Evolutionary conservation across 2,113 vertebrate species (phyloP).

Genomic region (Dasyurus viverrinus): DNA sequence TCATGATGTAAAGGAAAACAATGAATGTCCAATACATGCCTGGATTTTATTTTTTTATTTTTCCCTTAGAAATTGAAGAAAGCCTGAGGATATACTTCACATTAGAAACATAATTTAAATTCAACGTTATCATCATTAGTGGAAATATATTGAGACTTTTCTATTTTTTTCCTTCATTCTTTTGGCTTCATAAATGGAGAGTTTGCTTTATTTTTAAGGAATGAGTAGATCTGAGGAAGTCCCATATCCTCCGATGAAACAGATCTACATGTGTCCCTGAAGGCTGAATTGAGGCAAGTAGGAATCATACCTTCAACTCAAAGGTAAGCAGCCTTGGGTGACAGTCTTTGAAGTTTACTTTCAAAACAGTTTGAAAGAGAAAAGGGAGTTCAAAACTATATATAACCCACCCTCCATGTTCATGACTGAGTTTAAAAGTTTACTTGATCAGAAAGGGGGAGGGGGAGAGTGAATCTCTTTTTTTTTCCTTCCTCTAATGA

Average conservation of each 20-base stretch:
- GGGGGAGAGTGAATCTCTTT: neutral
- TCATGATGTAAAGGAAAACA: neutral
- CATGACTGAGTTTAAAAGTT: slow-evolving; percentile 76
- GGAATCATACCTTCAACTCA: slow-evolving; percentile 73
- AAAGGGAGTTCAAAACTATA: slow-evolving; percentile 77
- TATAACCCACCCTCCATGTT: slow-evolving; percentile 61
- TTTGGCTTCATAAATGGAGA: slow-evolving; percentile 25
- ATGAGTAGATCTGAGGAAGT: slow-evolving; percentile 57
- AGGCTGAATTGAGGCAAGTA: slow-evolving; percentile 62
- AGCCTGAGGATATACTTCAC: slow-evolving; percentile 17
- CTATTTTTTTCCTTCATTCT: slow-evolving; percentile 41
- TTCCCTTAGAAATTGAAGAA: neutral
- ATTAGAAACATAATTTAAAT: slow-evolving; percentile 40
- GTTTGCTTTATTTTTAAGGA: slow-evolving; percentile 53
- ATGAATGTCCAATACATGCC: neutral
- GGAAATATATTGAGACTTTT: slow-evolving; percentile 2
- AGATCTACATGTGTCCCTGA: slow-evolving; percentile 45
- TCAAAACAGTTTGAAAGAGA: slow-evolving; percentile 79
- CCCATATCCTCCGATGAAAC: slow-evolving; percentile 3
- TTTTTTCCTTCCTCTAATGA: slow-evolving; percentile 62
- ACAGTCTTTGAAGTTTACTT: slow-evolving; percentile 78
- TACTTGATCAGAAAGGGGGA: slow-evolving; percentile 71
- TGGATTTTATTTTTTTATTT: slow-evolving; percentile 24
- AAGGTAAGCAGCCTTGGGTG: slow-evolving; percentile 73
- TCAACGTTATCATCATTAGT: slow-evolving; percentile 45